Percentiles rank a stretch among this genome's conserved stretches.
These are phyloP conservation scores for Calidris pygmaea DNA, from an alignment of 2,113 vertebrate species.

Conservation along the genomic window DNA sequence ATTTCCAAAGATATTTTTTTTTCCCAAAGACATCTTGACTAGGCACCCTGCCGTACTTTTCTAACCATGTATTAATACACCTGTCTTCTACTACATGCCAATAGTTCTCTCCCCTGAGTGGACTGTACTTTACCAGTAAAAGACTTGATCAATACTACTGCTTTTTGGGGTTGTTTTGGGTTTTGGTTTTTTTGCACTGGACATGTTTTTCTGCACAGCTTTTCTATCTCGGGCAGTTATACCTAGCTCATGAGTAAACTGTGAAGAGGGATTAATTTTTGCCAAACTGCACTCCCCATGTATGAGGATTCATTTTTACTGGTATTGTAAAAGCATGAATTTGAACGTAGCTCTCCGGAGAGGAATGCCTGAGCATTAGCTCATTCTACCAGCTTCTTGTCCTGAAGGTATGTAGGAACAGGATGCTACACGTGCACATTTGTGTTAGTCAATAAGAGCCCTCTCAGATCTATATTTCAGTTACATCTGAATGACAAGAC, in stretches of 20 bases:
- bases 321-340: not conserved
- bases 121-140: not conserved
- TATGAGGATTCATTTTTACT: not conserved
- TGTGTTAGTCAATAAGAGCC: not conserved
- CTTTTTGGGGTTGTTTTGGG: no score
- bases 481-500: not conserved
- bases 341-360: not conserved
- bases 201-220: not conserved
- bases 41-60: not conserved
- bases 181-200: not conserved
- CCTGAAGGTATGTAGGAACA: not conserved
- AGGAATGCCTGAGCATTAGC: not conserved
- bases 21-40: not conserved
- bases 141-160: not conserved
- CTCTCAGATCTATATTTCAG: not conserved
- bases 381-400: not conserved
- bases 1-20: not conserved
- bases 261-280: not conserved
- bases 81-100: not conserved
- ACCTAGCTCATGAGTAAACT: not conserved
- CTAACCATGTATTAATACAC: not conserved
- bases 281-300: not conserved
- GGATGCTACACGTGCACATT: not conserved
- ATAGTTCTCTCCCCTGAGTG: not conserved
- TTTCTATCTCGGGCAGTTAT: not conserved